Base-by-base conservation (phyloP, 2,797 vertebrate species). In the Macroramphosus scolopax region DNA sequence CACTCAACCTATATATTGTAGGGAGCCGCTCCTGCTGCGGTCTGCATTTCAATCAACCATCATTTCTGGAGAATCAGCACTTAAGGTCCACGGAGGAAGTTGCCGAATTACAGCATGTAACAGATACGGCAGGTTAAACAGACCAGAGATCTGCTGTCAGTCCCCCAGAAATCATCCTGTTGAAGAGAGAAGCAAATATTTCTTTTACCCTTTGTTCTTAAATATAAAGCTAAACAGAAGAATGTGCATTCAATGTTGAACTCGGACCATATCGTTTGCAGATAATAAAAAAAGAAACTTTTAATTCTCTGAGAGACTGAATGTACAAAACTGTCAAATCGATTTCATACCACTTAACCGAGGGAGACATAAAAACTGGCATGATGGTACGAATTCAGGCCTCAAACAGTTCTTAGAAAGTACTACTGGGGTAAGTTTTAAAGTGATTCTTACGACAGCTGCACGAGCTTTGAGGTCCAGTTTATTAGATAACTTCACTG, bases 11-110 rank as follows among this genome's bases (percentile, higher is more conserved):
- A 79, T 84, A 83, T 77, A 82, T 78, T 20, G 39, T 24, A 62
- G 67, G 70, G 55, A 60, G 61, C 55, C 53, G 51, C 68, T 55
- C 68, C 74, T 55, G 37, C 47, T 30, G 8, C 30, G 50, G 33
- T 46, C 74, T 71, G 66, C 68, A 75, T 75, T 76, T 81, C 65
- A 81, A 80, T 70, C 62, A 68, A 48, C 60, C 12, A 51, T 25
- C 24, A 30, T 68, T n/a, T n/a, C 45, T 33, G 38, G n/a, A 72
- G 59, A 64, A 29, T 37, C 63, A 53, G 22, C 13, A 29, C 37
- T 56, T 68, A 46, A 33, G n/a, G n/a, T n/a, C n/a, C n/a, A 0
- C 28, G 4, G 34, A 5, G 30, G 46, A 52, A 35, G 64, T 15
- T 26, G 7, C 22, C 17, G 2, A 11, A 40, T 41, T 61, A 35